Evolutionary conservation across 1,140 invertebrate genomes (phyloP).

Genomic region (Acromyrmex charruanus): DNA sequence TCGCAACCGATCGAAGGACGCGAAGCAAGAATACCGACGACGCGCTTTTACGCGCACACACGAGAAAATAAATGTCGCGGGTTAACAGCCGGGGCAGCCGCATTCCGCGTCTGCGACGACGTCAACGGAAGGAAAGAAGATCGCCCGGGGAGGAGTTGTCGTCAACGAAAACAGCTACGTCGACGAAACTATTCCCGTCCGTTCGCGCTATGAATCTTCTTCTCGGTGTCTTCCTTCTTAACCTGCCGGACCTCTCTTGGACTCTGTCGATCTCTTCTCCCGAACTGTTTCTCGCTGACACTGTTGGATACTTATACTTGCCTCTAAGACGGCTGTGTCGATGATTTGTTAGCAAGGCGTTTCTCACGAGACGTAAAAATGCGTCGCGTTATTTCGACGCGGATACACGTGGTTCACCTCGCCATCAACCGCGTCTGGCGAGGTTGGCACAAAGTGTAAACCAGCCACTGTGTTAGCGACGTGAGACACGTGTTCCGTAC

Average conservation of each 20-base stretch:
- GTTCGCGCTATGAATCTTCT: conserved; percentile 73
- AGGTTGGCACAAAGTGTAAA: conserved; percentile 20
- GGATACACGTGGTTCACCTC: background rate
- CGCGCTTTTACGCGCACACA: conserved; percentile 1
- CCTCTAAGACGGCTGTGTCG: conserved; percentile 69
- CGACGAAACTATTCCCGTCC: conserved; percentile 81
- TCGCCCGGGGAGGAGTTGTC: conserved; percentile 68
- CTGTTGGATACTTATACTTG: background rate
- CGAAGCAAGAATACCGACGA: conserved; percentile 40
- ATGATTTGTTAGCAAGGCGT: conserved; percentile 85
- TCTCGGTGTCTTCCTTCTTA: conserved; percentile 38
- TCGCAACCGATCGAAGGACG: background rate
- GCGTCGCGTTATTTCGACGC: conserved; percentile 44
- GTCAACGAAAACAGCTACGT: conserved; percentile 70
- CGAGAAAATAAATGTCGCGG: conserved; percentile 51
- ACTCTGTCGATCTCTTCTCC: conserved; percentile 41
- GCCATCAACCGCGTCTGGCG: background rate
- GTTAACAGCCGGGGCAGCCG: conserved; percentile 70
- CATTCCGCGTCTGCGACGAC: conserved; percentile 69
- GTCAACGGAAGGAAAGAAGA: conserved; percentile 48
- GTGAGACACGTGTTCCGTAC: conserved; percentile 64
- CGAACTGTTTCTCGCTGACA: conserved; percentile 17
- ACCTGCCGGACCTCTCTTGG: background rate
- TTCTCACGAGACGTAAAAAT: conserved; percentile 75
- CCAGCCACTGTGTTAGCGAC: conserved; percentile 18